These are phyloP conservation scores for Pocillopora meandrina DNA, from an alignment of 92 coral and sea anemone species.

Conservation along the genomic window DNA sequence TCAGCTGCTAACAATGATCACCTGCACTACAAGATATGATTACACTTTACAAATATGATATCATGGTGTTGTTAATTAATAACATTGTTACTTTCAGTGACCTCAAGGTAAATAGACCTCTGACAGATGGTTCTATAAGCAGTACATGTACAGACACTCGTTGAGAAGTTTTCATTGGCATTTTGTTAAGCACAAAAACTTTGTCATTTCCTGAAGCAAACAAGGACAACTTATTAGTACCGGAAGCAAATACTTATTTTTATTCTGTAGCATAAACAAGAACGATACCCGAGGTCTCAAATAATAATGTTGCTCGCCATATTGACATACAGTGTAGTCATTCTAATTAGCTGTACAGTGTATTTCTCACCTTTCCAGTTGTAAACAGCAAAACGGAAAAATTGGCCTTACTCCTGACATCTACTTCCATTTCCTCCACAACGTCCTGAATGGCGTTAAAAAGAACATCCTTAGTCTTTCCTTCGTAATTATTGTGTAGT, in stretches of 20 bases:
- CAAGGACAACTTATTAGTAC: constrained; percentile 5
- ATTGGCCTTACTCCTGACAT: constrained; percentile 9
- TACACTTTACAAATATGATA: no score
- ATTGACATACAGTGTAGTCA: neutral
- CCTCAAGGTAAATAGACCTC: no score
- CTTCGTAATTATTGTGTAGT: neutral
- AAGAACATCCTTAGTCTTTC: neutral
- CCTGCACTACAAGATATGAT: no score
- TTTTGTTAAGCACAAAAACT: neutral
- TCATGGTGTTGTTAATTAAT: no score
- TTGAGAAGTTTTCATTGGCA: neutral
- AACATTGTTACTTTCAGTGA: no score
- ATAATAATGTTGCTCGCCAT: neutral
- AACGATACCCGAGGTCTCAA: neutral
- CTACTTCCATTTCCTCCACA: neutral
- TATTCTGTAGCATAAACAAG: no score
- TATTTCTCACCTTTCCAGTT: constrained; percentile 19
- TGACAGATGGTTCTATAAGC: no score
- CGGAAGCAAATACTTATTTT: neutral
- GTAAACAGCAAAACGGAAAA: neutral
- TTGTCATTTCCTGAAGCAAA: constrained; percentile 6
- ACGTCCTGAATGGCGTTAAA: neutral
- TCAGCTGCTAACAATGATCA: no score
- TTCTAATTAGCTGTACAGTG: neutral
- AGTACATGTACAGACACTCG: neutral